Evolutionary conservation across 2,797 vertebrate species (phyloP).

Genomic region (Austrolebias charrua): DNA sequence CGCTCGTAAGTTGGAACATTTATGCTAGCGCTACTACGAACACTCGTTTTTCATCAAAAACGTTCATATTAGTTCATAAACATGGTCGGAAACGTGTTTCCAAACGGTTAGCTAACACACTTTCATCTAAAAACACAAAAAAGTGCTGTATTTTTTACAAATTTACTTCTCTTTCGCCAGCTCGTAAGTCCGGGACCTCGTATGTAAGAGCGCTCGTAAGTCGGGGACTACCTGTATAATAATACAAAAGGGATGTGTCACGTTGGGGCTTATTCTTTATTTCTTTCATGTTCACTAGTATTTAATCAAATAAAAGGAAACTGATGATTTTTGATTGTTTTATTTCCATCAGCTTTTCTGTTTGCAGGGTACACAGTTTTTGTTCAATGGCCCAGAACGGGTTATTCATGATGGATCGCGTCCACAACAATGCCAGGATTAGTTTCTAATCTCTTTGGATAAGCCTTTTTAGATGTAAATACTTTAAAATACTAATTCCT

Average conservation of each 20-base stretch:
- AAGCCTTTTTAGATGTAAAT: conserved; percentile 10
- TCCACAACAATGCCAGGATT: background rate
- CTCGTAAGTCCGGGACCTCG: too few relatives aligned
- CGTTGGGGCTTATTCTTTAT: background rate
- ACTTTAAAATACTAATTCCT: background rate
- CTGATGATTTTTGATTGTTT: conserved; percentile 54
- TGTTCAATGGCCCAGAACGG: conserved; percentile 35
- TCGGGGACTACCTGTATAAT: too few relatives aligned
- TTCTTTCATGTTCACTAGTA: background rate
- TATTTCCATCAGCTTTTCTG: conserved; percentile 56
- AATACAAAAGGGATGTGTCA: conserved; percentile 30
- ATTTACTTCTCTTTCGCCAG: too few relatives aligned
- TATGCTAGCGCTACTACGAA: too few relatives aligned
- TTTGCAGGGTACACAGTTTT: conserved; percentile 33
- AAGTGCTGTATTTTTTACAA: too few relatives aligned
- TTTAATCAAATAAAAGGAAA: conserved; percentile 43
- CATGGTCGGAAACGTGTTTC: too few relatives aligned
- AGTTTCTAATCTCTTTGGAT: background rate
- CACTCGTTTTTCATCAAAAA: too few relatives aligned
- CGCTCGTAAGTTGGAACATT: too few relatives aligned
- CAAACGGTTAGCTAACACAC: too few relatives aligned
- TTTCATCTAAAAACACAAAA: too few relatives aligned
- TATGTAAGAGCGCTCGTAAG: too few relatives aligned
- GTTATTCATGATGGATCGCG: background rate
- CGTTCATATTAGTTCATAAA: too few relatives aligned